Percentiles rank a stretch among this genome's conserved stretches.
Evolutionary conservation across 2,888 invertebrate genomes (phyloP).

Genomic region (Stenchaetothrips biformis): DNA sequence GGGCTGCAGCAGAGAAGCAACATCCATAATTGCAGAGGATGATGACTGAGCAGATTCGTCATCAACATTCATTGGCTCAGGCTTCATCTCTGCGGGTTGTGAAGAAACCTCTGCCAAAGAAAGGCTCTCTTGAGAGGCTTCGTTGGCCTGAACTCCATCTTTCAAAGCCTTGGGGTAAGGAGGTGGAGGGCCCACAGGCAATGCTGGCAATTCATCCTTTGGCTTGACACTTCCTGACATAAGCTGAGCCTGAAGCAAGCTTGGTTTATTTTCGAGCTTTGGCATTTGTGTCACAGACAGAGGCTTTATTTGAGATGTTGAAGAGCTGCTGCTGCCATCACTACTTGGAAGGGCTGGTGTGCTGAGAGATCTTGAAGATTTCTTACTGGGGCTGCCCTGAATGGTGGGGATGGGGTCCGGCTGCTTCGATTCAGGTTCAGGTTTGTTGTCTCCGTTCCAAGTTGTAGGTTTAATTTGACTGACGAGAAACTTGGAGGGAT

Average conservation of each 20-base stretch:
- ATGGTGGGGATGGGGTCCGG: neutral
- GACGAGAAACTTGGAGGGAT: neutral
- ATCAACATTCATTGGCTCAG: slow-evolving; percentile 10
- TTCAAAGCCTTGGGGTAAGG: neutral
- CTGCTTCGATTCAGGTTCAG: neutral
- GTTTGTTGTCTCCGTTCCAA: neutral
- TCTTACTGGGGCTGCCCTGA: neutral
- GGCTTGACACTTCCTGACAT: neutral
- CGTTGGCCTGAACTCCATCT: neutral
- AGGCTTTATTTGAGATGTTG: neutral
- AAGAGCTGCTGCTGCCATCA: neutral
- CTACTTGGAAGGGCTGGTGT: neutral
- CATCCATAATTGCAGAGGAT: neutral
- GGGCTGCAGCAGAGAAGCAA: neutral
- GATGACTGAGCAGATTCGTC: neutral
- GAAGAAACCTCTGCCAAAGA: neutral
- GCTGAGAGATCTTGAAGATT: neutral
- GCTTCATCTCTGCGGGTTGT: neutral
- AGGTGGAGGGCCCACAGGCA: neutral
- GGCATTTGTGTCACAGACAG: neutral
- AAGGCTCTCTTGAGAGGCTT: neutral
- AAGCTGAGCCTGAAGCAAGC: neutral
- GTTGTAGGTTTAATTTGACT: neutral
- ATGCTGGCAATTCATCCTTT: neutral
- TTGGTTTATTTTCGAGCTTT: neutral